Conservation (phyloP, 2,113 vertebrate genomes). For the Pedionomus torquatus region DNA sequence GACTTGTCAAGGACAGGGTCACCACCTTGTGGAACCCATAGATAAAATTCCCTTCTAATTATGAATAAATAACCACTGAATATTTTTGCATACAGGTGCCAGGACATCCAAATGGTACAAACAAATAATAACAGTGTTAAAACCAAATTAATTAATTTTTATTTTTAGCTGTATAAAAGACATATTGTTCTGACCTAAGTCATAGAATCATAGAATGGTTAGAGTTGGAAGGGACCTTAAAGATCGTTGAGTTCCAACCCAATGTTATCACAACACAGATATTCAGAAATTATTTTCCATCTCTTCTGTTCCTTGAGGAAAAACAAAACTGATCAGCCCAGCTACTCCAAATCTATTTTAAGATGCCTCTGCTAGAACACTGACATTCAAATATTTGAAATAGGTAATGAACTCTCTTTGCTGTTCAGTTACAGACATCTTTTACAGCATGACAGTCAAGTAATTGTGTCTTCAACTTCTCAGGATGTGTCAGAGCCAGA, state of each 20-base stretch:
- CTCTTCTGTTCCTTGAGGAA: neutral
- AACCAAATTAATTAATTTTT: neutral
- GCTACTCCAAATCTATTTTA: neutral
- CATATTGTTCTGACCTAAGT: neutral
- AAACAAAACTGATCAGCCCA: neutral
- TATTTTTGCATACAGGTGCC: neutral
- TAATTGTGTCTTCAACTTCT: neutral
- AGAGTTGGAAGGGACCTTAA: too few species aligned
- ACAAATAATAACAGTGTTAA: neutral
- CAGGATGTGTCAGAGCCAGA: neutral
- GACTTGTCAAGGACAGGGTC: neutral
- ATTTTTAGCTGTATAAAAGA: neutral
- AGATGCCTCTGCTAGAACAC: neutral
- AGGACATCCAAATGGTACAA: neutral
- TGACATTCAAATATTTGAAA: neutral
- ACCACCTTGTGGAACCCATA: neutral
- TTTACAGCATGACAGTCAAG: neutral
- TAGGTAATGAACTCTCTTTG: neutral
- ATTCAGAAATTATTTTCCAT: neutral
- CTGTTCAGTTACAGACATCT: neutral
- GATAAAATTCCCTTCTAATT: neutral
- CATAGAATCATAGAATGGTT: too few species aligned
- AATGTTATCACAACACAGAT: neutral
- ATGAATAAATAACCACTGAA: neutral
- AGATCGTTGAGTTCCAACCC: too few species aligned